Evolutionary conservation across 2,797 vertebrate genomes (phyloP).

Genomic region (Peromyscus nudipes): DNA sequence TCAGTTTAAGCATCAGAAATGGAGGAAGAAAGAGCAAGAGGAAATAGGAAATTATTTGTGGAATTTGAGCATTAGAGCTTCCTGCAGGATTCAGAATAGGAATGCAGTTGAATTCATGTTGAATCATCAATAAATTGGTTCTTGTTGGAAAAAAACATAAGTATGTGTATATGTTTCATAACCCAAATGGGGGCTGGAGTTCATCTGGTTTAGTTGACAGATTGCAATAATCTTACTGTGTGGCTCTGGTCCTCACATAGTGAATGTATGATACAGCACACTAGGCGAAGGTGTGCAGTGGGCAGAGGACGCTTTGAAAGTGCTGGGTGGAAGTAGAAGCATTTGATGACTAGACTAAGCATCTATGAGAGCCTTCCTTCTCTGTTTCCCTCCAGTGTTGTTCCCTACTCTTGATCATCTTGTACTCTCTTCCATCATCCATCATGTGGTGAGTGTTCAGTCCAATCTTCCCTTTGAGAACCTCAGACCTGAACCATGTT

Average conservation of each 20-base stretch:
- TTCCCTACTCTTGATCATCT: constrained; percentile 58
- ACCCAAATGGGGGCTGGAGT: not conserved
- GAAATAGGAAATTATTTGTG: not conserved
- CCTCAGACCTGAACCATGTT: not conserved
- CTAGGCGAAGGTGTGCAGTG: not conserved
- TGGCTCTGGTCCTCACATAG: not conserved
- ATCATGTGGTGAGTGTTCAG: constrained; percentile 61
- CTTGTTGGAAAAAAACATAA: not conserved
- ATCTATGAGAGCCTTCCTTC: constrained; percentile 59
- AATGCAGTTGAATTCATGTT: not conserved
- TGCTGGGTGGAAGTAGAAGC: constrained; percentile 44
- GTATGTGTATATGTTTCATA: not conserved
- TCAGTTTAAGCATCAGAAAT: not conserved
- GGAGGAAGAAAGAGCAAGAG: not conserved
- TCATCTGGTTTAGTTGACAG: not conserved
- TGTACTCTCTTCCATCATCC: constrained; percentile 72
- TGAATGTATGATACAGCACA: not conserved
- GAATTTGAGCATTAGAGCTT: not conserved
- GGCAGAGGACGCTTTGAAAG: not conserved
- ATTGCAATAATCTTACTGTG: not conserved
- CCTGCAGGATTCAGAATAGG: not conserved
- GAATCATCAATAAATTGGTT: constrained; percentile 23
- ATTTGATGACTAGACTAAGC: constrained; percentile 45
- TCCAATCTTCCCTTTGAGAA: constrained; percentile 53
- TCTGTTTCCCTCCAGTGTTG: constrained; percentile 73